Evolutionary conservation across 2,797 vertebrate genomes (phyloP), one percentile per base, ranked within the genome.

Genomic region (Diglossa cyanea): DNA sequence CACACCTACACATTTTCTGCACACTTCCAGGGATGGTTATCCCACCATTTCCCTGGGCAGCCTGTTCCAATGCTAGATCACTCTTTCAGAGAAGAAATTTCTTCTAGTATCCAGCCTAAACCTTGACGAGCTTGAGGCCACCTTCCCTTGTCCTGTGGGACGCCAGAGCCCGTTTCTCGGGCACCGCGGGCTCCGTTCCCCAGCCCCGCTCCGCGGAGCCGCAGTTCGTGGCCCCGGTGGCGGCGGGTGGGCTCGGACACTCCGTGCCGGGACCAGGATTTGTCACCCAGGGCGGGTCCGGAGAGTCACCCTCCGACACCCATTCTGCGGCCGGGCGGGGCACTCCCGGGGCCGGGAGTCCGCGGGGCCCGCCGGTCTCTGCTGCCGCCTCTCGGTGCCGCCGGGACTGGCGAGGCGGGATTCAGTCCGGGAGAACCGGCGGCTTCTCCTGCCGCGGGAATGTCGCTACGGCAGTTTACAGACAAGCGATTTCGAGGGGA

Each of bases 121-220:
- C 28, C 57, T 33, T 2, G 44, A 20, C n/a, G 39, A 51, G 28
- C 8, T 18, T 11, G 44, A 16, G 50, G n/a, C 37, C 13, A 0
- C 21, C 13, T 24, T 10, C n/a, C 39, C 57, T 9, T 4, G 50
- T 33, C 57, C 57, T 10, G 8, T 7, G 23, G 11, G 28, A 21
- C 10, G 24, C 10, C 51, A 25, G 39, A 26, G 17, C 7, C 26
- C 11, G 37, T 11, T 44, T 30, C 30, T 30, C 37, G 3, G 53
- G 33, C 50, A 9, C 20, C 0, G 2, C n/a, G 17, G 51, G 35
- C 54, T 53, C 53, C 1, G 2, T 7, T 26, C 12, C 7, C 16
- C 6, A 1, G 0, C 2, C 7, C 6, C 21, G 37, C 17, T 2
- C 25, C 50, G 0, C 2, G 10, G 4, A 66, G 44, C 14, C 7